These are phyloP conservation scores for Thyatira batis DNA, from an alignment of 2,888 invertebrate species.

Conservation along the genomic window DNA sequence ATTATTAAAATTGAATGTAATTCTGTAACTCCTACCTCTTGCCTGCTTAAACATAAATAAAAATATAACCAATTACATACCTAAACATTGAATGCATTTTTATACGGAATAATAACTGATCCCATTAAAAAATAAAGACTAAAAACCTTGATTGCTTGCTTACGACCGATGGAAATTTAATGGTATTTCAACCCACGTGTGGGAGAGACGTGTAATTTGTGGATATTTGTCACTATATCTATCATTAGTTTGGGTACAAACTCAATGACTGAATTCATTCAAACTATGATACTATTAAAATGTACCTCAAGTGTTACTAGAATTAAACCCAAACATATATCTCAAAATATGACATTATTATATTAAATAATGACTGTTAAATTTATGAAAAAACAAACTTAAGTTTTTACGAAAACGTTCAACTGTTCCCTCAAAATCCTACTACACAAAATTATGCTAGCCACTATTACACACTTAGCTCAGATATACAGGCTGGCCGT, in stretches of 20 bases:
- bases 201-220: conserved; percentile 36
- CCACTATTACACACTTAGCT: too few relatives aligned
- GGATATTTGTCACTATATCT: conserved; percentile 22
- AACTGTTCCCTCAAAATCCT: too few relatives aligned
- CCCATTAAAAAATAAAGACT: not conserved
- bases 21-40: too few relatives aligned
- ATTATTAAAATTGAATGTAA: too few relatives aligned
- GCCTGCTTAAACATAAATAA: too few relatives aligned
- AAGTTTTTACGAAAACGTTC: too few relatives aligned
- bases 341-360: too few relatives aligned
- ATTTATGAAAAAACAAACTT: too few relatives aligned
- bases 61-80: not conserved
- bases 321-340: too few relatives aligned
- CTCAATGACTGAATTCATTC: not conserved
- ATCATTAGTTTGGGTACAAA: not conserved
- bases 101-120: not conserved
- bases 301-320: not conserved
- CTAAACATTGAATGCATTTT: not conserved
- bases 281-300: not conserved
- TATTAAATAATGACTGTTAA: too few relatives aligned
- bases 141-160: not conserved
- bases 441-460: too few relatives aligned
- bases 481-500: too few relatives aligned
- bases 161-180: conserved; percentile 38
- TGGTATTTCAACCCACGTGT: conserved; percentile 31